Evolutionary conservation across 2,113 vertebrate genomes (phyloP), one percentile per base, ranked within the genome.

Genomic region (Eclectus roratus): DNA sequence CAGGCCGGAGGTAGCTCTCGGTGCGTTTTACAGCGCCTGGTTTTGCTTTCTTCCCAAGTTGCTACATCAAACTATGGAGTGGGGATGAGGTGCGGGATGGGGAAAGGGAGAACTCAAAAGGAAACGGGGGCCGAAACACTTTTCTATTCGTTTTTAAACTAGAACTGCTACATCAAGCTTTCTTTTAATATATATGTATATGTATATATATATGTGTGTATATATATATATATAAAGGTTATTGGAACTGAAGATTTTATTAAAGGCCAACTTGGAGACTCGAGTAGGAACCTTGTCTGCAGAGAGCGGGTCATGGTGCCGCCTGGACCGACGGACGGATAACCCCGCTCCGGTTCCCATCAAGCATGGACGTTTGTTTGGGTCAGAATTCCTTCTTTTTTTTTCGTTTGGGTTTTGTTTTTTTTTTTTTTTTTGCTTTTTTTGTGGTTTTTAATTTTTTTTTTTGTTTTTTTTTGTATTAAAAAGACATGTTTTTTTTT

Each of bases 111-210:
- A 96, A 95, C 88, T 89, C 91, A 87, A 95, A 92, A 92, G 84
- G 94, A 93, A 96, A 96, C 46, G 63, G 87, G 87, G 93, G 89
- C 80, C 55, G 80, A 86, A 96, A 96, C 92, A 91, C 91, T 96
- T 93, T 21, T 21, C 96, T 94, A 95, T 94, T 94, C 17, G 29
- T 85, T 95, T 95, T 94, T 94, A 95, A 95, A 96, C 95, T 96
- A 96, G 95, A 96, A 80, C 92, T 96, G 95, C 94, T 96, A 96
- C 96, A 96, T 96, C 96, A 96, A 95, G 93, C 86, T 96, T 95
- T 96, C 83, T 96, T 94, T 95, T 89, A 82, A 92, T 91, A 96
- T 96, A 96, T 94, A 96, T 93, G 76, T 94, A 92, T 91, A 93
- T 96, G 60, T 96, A 84, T 96, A 92, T 94, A 87, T 93, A 66